Percentiles rank a stretch among this genome's conserved stretches.
These are phyloP conservation scores for Melipona bicolor DNA, from an alignment of 2,888 invertebrate genomes.

Conservation along the genomic window DNA sequence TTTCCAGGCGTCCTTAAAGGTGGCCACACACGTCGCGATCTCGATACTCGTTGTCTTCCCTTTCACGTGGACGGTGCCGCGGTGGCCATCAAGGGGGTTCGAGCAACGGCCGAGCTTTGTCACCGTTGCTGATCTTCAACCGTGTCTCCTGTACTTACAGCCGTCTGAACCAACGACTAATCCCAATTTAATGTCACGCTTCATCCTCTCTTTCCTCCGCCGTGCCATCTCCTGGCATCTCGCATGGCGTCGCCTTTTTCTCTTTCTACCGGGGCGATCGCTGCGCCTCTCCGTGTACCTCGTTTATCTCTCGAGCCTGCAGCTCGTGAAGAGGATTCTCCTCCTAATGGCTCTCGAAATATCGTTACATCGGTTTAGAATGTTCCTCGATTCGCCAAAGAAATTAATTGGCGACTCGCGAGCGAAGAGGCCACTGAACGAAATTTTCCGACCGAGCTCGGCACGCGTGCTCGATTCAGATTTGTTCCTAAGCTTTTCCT, in stretches of 20 bases:
- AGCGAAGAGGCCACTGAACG: slow-evolving; percentile 7
- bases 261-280: slow-evolving; percentile 11
- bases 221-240: neutral
- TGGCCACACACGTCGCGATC: slow-evolving; percentile 79
- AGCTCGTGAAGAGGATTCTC: slow-evolving; percentile 56
- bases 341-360: slow-evolving; percentile 66
- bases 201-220: slow-evolving; percentile 38
- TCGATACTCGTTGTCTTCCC: slow-evolving; percentile 68
- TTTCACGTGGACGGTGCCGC: slow-evolving; percentile 64
- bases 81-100: slow-evolving; percentile 59
- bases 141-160: slow-evolving; percentile 56
- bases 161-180: slow-evolving; percentile 64
- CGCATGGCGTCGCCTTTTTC: neutral
- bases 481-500: too few species aligned
- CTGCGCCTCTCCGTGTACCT: slow-evolving; percentile 53
- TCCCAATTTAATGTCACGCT: slow-evolving; percentile 71
- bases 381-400: slow-evolving; percentile 30
- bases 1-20: slow-evolving; percentile 69
- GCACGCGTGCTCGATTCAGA: neutral
- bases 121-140: slow-evolving; percentile 67
- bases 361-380: slow-evolving; percentile 66
- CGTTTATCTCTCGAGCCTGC: slow-evolving; percentile 52
- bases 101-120: slow-evolving; percentile 64
- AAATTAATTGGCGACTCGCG: slow-evolving; percentile 43
- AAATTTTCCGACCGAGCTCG: slow-evolving; percentile 1